Evolutionary conservation across 2,113 vertebrate genomes (phyloP), one percentile per base, ranked within the genome.

Genomic region (Microcebus lehilahytsara): DNA sequence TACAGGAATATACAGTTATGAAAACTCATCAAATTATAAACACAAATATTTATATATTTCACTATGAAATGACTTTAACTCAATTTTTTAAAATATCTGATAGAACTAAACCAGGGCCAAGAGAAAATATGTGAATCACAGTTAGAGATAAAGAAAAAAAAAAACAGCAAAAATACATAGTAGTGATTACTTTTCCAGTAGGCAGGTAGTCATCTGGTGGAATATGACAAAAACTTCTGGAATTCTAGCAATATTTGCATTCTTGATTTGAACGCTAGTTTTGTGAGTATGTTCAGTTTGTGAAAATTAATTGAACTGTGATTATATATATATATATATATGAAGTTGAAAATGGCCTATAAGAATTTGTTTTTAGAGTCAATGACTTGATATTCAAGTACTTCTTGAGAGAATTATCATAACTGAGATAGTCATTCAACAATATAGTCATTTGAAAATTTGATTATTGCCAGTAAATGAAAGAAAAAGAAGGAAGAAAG

Each of bases 51-150:
- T 89, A 5, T 25, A 78, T 9, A 72, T 83, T 58, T 37, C 46
- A 72, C 60, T 60, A 0, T 88, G 12, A 51, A 2, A 11, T 80
- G 3, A 79, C 67, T 69, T 95, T 88, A 93, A 58, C n/a, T 84
- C 23, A 92, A 14, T 77, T 84, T 87, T 96, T 96, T 40, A 20
- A 34, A 12, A 75, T 10, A 13, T 23, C 6, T 30, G n/a, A 53
- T 22, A 14, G 1, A 11, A 64, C 2, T 62, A 23, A 67, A 60
- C 2, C 56, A 89, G 17, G 9, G 3, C 4, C 46, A 85, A 49
- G 13, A 51, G 22, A 62, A 42, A 22, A 75, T 30, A 66, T 58
- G n/a, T 19, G 17, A 93, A 84, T 89, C 10, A 78, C 3, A 49
- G 37, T 34, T 49, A 23, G 9, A 42, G 12, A 85, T 19, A 7